Evolutionary conservation across 2,113 vertebrate genomes (phyloP).

Genomic region (Muntiacus reevesi): DNA sequence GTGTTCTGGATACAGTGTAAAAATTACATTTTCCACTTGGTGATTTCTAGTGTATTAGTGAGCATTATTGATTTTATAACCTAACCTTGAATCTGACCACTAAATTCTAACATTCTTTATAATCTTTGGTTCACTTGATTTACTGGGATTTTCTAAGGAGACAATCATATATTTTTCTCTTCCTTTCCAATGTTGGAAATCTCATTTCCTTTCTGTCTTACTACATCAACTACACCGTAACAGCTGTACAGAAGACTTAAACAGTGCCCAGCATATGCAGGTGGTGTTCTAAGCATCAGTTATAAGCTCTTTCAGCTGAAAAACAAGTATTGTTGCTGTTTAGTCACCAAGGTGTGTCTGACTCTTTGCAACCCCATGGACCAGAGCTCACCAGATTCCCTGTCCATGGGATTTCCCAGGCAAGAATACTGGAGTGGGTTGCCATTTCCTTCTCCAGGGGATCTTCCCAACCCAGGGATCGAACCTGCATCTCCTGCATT

Average conservation of each 20-base stretch:
- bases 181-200: background rate
- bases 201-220: background rate
- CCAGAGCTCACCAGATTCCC: background rate
- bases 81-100: background rate
- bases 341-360: background rate
- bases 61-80: background rate
- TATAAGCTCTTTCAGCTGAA: background rate
- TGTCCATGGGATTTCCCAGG: background rate
- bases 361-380: background rate
- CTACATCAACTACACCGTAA: background rate
- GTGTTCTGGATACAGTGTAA: background rate
- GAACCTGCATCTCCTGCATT: background rate
- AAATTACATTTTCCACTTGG: background rate
- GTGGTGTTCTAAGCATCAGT: background rate
- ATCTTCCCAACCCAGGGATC: background rate
- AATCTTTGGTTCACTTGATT: background rate
- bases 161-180: background rate
- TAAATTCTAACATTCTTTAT: background rate
- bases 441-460: background rate
- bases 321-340: background rate
- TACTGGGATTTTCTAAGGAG: constrained; percentile 9
- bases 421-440: background rate
- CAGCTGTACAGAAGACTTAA: background rate
- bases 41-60: background rate
- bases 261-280: background rate